Evolutionary conservation across 2,797 vertebrate genomes (phyloP), one percentile per base, ranked within the genome.

Genomic region (Xiphophorus birchmanni): DNA sequence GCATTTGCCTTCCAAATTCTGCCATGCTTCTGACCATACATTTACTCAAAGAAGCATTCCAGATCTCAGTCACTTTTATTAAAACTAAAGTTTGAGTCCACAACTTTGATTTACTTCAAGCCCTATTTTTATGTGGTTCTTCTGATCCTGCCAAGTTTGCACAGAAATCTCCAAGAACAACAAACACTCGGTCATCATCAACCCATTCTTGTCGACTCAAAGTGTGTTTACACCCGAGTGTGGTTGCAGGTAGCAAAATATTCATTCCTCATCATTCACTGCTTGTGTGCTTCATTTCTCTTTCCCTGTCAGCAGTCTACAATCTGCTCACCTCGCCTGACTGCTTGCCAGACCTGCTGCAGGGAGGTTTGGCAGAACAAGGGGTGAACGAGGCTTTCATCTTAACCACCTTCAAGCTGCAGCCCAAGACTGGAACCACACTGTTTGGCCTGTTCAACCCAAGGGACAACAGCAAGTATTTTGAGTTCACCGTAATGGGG

Each of bases 401-500:
- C 86, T 95, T 99, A 3, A 89, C 97, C 81, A 94, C 97, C 45
- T 98, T 99, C 93, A 97, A 96, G 91, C 89, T 99, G 81, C 98
- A 98, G 87, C 95, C 96, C 77, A 95, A 91, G 88, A 95, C 94
- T 7, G 96, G 95, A 77, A 95, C 93, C 89, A 90, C 93, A 0
- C 83, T 96, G 79, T 99, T 99, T 58, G 95, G 96, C 78, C 94
- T 99, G 60, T 97, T 98, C 93, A 97, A 98, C 18, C 95, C 97
- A 5, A 87, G 91, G 80, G 97, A 99, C 95, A 97, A 96, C 94
- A 98, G 94, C 95, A 99, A 98, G 85, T 97, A 98, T 94, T 98
- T 99, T 92, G 98, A 99, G 92, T 98, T 99, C 91, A 96, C 96
- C 0, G 96, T 99, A 75, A 96, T 99, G 96, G 98, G 98, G 78